A percentile compares a stretch with the other conserved stretches of the same genome.
Conservation (phyloP, 2,113 vertebrate genomes). For the Miniopterus natalensis region DNA sequence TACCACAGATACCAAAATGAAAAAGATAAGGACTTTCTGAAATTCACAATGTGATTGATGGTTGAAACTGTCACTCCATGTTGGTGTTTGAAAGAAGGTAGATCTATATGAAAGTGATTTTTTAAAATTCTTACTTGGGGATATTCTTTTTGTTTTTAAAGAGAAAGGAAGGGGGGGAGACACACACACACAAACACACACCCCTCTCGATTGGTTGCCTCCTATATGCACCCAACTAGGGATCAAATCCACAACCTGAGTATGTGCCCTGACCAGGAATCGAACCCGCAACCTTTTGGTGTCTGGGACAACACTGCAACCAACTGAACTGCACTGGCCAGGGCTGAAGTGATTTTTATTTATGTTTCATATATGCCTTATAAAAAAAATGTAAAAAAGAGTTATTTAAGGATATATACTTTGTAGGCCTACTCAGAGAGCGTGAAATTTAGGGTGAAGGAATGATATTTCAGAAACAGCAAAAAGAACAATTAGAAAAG, state of each 20-base stretch:
- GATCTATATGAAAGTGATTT: slow-evolving; percentile 43
- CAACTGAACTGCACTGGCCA: too few species aligned
- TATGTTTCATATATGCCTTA: neutral
- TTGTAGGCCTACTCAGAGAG: neutral
- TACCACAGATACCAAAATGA: slow-evolving; percentile 6
- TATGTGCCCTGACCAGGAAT: too few species aligned
- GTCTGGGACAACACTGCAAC: too few species aligned
- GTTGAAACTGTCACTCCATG: neutral
- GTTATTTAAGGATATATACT: neutral
- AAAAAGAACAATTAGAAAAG: neutral
- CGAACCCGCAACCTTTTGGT: too few species aligned
- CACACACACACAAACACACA: too few species aligned
- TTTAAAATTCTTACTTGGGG: neutral
- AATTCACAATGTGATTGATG: neutral
- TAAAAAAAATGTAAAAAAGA: neutral
- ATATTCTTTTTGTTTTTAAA: too few species aligned
- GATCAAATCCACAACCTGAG: too few species aligned
- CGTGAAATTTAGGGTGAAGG: neutral
- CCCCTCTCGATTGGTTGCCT: too few species aligned
- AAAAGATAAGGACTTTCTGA: neutral
- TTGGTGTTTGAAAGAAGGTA: slow-evolving; percentile 50
- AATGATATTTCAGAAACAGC: neutral
- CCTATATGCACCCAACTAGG: too few species aligned
- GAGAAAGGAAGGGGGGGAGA: too few species aligned
- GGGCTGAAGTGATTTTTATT: slow-evolving; percentile 34